Conservation (phyloP, 1,140 invertebrate genomes). For the Sipha flava region DNA sequence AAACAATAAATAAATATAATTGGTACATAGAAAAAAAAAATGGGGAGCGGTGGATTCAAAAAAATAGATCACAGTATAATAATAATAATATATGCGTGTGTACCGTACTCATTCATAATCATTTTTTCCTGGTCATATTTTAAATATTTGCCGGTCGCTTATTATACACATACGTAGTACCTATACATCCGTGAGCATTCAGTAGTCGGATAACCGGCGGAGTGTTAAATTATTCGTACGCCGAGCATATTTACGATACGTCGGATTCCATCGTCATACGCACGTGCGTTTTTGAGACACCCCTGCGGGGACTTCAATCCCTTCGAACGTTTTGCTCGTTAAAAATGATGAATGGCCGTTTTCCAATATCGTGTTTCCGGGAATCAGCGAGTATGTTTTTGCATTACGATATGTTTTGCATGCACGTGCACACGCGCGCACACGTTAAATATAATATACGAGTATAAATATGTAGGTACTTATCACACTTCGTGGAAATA, state of each 20-base stretch:
- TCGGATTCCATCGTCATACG: not conserved
- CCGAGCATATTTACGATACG: not conserved
- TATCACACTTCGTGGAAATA: too few species aligned
- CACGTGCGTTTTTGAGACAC: not conserved
- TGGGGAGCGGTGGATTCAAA: too few species aligned
- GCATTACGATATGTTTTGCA: too few species aligned
- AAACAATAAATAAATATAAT: too few species aligned
- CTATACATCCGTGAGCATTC: not conserved
- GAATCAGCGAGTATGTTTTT: not conserved
- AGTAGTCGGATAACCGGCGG: not conserved
- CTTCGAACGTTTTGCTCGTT: not conserved
- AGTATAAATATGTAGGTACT: too few species aligned
- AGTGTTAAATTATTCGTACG: constrained; percentile 8
- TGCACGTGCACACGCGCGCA: not conserved
- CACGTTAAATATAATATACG: too few species aligned
- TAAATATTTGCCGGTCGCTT: not conserved
- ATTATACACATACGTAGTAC: not conserved
- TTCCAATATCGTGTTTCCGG: not conserved
- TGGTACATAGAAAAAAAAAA: too few species aligned
- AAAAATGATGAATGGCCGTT: not conserved
- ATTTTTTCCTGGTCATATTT: not conserved
- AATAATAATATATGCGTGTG: too few species aligned
- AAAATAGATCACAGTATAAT: too few species aligned
- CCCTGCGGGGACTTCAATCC: not conserved
- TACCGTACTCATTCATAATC: too few species aligned